phyloP scores from a whole-genome alignment of 2,888 invertebrate genomes.

The Cantharis flavilabris region DNA sequence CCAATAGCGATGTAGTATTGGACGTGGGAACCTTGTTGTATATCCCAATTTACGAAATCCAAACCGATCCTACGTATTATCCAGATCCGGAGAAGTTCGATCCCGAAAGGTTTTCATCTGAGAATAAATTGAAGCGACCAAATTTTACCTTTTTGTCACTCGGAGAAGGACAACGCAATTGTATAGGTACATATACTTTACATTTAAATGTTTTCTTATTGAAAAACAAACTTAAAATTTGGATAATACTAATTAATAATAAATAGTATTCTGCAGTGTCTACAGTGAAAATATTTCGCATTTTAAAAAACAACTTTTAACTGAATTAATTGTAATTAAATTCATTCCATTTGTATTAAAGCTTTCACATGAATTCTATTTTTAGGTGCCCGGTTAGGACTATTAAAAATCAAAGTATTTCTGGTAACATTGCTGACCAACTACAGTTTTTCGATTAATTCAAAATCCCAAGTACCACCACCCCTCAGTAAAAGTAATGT shows the following conservation, averaged over 20 bases:
- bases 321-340: too few relatives aligned
- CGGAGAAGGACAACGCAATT: slow-evolving; percentile 63
- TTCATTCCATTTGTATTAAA: too few relatives aligned
- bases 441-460: not conserved
- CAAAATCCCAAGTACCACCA: not conserved
- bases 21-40: slow-evolving; percentile 36
- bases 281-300: too few relatives aligned
- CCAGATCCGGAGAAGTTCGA: slow-evolving; percentile 65
- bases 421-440: not conserved
- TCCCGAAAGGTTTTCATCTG: slow-evolving; percentile 63
- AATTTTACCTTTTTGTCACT: slow-evolving; percentile 62
- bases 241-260: too few relatives aligned
- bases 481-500: not conserved
- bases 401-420: not conserved
- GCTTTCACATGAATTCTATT: not conserved
- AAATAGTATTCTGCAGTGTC: too few relatives aligned
- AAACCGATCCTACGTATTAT: slow-evolving; percentile 42
- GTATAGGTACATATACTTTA: slow-evolving; percentile 54
- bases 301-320: too few relatives aligned
- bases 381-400: not conserved
- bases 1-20: slow-evolving; percentile 37
- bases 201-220: not conserved
- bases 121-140: slow-evolving; percentile 56
- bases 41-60: slow-evolving; percentile 40
- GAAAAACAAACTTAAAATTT: too few relatives aligned